Conservation (phyloP, 2,797 vertebrate species). For the Acridotheres tristis region DNA sequence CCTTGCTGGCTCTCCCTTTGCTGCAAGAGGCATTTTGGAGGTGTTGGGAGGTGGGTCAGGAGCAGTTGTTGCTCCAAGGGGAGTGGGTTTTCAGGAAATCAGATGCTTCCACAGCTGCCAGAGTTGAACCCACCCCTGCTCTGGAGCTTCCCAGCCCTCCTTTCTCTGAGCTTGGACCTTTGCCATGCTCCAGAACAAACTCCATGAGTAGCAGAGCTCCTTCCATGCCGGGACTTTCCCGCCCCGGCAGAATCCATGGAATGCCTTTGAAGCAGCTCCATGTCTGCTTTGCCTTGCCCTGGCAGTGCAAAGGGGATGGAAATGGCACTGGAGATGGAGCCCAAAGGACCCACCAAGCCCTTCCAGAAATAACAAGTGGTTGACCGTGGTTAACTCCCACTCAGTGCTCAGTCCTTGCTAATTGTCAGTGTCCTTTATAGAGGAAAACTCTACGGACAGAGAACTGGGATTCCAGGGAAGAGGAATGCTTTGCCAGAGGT, state of each 20-base stretch:
- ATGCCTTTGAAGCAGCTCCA: constrained; percentile 49
- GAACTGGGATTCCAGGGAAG: neutral
- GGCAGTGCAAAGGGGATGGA: neutral
- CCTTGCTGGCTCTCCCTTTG: neutral
- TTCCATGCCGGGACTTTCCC: constrained; percentile 23
- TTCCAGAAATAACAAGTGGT: constrained; percentile 57
- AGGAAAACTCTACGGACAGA: neutral
- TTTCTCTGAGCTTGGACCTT: neutral
- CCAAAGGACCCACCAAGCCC: neutral
- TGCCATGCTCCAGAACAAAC: neutral
- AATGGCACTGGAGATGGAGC: neutral
- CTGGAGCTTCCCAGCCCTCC: constrained; percentile 1
- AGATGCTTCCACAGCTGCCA: neutral
- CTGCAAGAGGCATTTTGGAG: neutral
- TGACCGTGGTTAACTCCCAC: neutral
- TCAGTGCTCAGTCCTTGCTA: neutral
- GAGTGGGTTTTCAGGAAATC: neutral
- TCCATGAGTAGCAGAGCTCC: neutral
- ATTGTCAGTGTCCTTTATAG: neutral
- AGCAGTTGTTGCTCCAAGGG: neutral
- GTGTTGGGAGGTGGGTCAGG: neutral
- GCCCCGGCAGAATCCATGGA: neutral
- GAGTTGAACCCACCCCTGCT: neutral
- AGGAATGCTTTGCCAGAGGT: constrained; percentile 6
- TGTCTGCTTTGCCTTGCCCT: constrained; percentile 32